A percentile compares a stretch with the other conserved stretches of the same genome.
Conservation (phyloP, 2,888 invertebrate species). For the Endomychus coccineus region DNA sequence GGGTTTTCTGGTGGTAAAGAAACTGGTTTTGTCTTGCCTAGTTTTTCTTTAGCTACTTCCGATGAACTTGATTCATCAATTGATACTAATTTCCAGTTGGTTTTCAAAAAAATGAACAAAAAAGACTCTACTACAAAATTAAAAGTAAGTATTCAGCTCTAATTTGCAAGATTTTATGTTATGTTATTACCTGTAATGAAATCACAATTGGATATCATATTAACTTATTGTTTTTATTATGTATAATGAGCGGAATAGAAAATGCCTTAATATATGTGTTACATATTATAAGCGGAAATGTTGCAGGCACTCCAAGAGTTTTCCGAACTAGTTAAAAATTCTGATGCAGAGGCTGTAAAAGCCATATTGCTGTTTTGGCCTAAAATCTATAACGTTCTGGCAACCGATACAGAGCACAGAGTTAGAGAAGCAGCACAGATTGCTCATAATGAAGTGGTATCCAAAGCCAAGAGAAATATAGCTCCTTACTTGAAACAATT, state of each 20-base stretch:
- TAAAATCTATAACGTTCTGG: constrained; percentile 65
- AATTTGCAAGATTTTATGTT: too few species aligned
- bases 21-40: constrained; percentile 51
- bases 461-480: constrained; percentile 63
- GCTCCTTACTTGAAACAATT: constrained; percentile 74
- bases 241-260: too few species aligned
- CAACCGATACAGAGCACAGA: constrained; percentile 72
- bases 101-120: constrained; percentile 80
- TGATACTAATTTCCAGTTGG: constrained; percentile 67
- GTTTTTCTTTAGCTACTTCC: constrained; percentile 44
- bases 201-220: too few species aligned
- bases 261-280: too few species aligned
- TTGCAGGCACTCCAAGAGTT: constrained; percentile 76
- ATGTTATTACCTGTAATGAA: too few species aligned
- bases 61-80: constrained; percentile 60
- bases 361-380: constrained; percentile 76
- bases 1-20: constrained; percentile 59
- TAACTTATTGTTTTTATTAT: too few species aligned
- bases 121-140: constrained; percentile 85
- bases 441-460: constrained; percentile 63
- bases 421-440: constrained; percentile 73
- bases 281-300: too few species aligned
- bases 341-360: constrained; percentile 60
- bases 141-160: constrained; percentile 55
- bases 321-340: constrained; percentile 56